A percentile compares a stretch with the other conserved stretches of the same genome.
phyloP scores from a whole-genome alignment of 2,797 vertebrate species.

The Atherinosoma microstoma region DNA sequence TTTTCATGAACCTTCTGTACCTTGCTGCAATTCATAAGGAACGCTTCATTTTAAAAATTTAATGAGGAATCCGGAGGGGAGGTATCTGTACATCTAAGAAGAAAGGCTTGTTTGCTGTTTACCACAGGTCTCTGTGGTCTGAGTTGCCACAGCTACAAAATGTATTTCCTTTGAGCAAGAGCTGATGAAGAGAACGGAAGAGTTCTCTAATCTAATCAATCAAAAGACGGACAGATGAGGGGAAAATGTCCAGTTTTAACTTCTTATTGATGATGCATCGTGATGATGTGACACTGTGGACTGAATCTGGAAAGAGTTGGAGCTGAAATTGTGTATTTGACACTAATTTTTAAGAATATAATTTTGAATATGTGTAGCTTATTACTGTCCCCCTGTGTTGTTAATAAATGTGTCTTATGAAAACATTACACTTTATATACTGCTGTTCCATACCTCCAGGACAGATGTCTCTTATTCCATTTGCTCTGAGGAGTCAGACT shows the following conservation, averaged over 20 bases:
- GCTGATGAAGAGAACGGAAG: slow-evolving; percentile 26
- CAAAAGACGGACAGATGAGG: slow-evolving; percentile 13
- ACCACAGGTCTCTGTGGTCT: slow-evolving; percentile 36
- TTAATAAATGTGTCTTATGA: background rate
- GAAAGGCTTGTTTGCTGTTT: slow-evolving; percentile 20
- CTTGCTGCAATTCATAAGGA: slow-evolving; percentile 5
- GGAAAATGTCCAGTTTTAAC: background rate
- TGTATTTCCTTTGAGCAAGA: slow-evolving; percentile 20
- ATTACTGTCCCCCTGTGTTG: background rate
- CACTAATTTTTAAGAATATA: background rate
- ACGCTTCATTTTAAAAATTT: slow-evolving; percentile 11
- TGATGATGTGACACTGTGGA: background rate
- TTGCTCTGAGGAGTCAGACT: slow-evolving; percentile 81
- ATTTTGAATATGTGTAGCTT: background rate
- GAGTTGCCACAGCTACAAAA: slow-evolving; percentile 15
- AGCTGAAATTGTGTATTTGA: background rate
- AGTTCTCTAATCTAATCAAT: slow-evolving; percentile 28
- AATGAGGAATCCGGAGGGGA: slow-evolving; percentile 14
- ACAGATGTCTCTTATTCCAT: slow-evolving; percentile 95
- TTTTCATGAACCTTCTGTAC: slow-evolving; percentile 21
- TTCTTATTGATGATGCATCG: background rate
- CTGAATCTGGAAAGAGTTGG: background rate
- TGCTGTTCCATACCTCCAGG: slow-evolving; percentile 89
- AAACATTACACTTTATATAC: background rate
- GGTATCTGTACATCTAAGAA: slow-evolving; percentile 14